Conservation (phyloP, 2,888 invertebrate genomes). For the Lumbricus terrestris region DNA sequence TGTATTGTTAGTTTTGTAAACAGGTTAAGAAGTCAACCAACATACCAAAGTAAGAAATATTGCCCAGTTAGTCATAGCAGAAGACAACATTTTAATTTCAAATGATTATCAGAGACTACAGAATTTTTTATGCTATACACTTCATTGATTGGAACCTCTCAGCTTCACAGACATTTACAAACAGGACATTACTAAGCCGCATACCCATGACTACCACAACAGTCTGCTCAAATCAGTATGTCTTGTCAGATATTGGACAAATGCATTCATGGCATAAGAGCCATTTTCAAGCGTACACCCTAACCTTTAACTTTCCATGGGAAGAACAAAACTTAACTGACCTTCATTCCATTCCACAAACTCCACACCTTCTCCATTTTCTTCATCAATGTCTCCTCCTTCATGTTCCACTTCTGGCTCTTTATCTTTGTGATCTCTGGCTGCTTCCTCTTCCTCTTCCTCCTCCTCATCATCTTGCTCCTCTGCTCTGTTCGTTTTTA, state of each 20-base stretch:
- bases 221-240: not conserved
- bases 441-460: not conserved
- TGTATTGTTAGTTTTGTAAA: no score
- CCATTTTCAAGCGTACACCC: not conserved
- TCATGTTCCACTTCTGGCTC: slow-evolving; percentile 20
- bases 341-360: slow-evolving; percentile 17
- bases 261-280: not conserved
- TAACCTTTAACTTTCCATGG: not conserved
- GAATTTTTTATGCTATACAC: not conserved
- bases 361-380: not conserved
- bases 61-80: no score
- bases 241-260: not conserved
- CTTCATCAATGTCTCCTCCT: not conserved
- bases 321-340: not conserved
- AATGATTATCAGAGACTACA: not conserved
- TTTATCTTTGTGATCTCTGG: not conserved
- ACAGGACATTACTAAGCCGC: not conserved
- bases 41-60: no score
- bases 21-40: no score
- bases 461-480: slow-evolving; percentile 10
- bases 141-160: not conserved
- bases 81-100: no score
- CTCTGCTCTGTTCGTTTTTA: not conserved
- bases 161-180: not conserved
- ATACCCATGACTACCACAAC: not conserved